phyloP scores from a whole-genome alignment of 2,797 vertebrate genomes.

The Sarcophilus harrisii region DNA sequence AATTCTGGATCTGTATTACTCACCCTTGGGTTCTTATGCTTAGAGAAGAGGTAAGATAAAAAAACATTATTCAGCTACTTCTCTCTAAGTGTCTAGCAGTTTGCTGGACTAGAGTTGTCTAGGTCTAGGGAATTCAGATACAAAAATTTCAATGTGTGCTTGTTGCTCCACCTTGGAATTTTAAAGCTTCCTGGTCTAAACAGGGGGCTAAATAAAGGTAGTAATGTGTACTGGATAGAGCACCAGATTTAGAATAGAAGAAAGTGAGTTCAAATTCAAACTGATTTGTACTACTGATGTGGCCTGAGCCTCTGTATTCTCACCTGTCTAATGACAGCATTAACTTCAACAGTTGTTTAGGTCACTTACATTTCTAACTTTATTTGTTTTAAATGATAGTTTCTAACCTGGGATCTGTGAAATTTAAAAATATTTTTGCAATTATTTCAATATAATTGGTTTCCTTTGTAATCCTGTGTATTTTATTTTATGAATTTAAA shows the following conservation, averaged over 20 bases:
- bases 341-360: not conserved
- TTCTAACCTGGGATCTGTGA: not conserved
- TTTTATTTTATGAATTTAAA: not conserved
- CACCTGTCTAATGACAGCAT: not conserved
- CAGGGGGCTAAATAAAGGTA: not conserved
- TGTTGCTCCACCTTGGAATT: slow-evolving; percentile 41
- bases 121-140: not conserved
- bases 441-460: not conserved
- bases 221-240: not conserved
- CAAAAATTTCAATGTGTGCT: not conserved
- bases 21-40: not conserved
- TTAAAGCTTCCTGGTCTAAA: slow-evolving; percentile 26
- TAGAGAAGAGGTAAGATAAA: not conserved
- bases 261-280: not conserved
- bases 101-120: not conserved
- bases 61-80: not conserved
- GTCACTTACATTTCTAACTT: not conserved
- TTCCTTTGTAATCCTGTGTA: not conserved
- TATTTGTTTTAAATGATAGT: not conserved
- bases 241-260: not conserved
- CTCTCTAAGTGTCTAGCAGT: not conserved
- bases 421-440: not conserved
- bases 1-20: not conserved
- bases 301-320: not conserved
- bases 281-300: not conserved